Evolutionary conservation across 2,113 vertebrate genomes (phyloP).

Genomic region (Scalopus aquaticus): DNA sequence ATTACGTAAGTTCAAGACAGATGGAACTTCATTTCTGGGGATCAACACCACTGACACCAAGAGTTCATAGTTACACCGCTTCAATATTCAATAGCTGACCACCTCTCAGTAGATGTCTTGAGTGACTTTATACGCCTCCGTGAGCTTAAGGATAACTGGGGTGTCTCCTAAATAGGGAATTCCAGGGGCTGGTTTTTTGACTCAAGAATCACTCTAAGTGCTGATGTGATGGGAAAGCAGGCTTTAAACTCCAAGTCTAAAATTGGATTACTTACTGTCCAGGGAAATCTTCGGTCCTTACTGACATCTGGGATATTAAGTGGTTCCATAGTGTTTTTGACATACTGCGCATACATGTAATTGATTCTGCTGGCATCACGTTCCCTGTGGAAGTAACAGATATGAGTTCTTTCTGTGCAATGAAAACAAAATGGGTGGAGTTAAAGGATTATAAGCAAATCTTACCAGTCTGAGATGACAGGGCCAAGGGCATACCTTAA

Average conservation of each 20-base stretch:
- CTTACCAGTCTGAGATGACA: not conserved
- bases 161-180: not conserved
- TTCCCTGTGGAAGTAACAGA: constrained; percentile 85
- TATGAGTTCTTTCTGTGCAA: constrained; percentile 8
- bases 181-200: not conserved
- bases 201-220: not conserved
- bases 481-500: not conserved
- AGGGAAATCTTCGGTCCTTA: constrained; percentile 93
- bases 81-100: not conserved
- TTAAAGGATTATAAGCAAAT: not conserved
- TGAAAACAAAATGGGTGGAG: not conserved
- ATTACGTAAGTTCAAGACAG: rapidly evolving
- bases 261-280: constrained; percentile 90
- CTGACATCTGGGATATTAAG: constrained; percentile 94
- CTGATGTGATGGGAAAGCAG: not conserved
- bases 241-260: not conserved
- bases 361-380: constrained; percentile 92
- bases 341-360: constrained; percentile 98
- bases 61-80: not conserved
- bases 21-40: not conserved
- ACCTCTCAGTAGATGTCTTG: rapidly evolving
- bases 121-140: not conserved
- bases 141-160: not conserved
- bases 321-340: constrained; percentile 94
- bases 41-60: not conserved